A percentile compares a stretch with the other conserved stretches of the same genome.
Conservation (phyloP, 1,140 invertebrate species). For the Bilobella aurantiaca region DNA sequence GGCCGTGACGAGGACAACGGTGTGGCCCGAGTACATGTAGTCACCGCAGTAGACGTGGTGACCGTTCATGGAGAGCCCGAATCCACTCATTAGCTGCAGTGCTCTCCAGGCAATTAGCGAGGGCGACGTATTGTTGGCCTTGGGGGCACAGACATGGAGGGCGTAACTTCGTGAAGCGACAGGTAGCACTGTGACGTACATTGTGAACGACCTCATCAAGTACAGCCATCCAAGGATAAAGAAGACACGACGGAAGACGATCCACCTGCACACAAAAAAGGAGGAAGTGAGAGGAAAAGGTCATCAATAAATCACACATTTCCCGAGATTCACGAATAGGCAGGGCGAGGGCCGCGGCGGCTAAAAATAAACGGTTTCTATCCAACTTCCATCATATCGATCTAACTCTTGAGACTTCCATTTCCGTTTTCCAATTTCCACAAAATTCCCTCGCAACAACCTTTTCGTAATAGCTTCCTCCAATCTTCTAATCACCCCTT, state of each 20-base stretch:
- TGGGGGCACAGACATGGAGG: slow-evolving; percentile 56
- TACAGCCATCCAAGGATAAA: slow-evolving; percentile 71
- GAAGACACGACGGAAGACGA: slow-evolving; percentile 68
- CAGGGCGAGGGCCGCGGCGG: too few species aligned
- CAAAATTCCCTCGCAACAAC: too few species aligned
- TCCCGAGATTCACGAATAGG: too few species aligned
- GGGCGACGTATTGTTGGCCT: slow-evolving; percentile 57
- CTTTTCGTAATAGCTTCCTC: too few species aligned
- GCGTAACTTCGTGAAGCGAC: slow-evolving; percentile 66
- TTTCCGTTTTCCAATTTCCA: neutral
- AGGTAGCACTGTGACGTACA: slow-evolving; percentile 79
- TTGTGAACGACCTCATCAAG: slow-evolving; percentile 73
- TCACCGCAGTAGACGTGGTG: slow-evolving; percentile 64
- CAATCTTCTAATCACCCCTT: too few species aligned
- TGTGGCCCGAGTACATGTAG: slow-evolving; percentile 34
- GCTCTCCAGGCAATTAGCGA: slow-evolving; percentile 52
- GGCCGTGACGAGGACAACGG: slow-evolving; percentile 32
- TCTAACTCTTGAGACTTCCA: too few species aligned
- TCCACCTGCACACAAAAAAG: slow-evolving; percentile 52
- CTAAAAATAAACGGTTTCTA: slow-evolving; percentile 3
- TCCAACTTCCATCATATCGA: neutral
- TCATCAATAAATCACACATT: too few species aligned
- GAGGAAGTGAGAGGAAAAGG: slow-evolving; percentile 24
- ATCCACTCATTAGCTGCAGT: slow-evolving; percentile 66
- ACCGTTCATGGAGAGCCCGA: slow-evolving; percentile 80